Conservation (phyloP, 2,888 invertebrate genomes). For the Lithosia quadra region DNA sequence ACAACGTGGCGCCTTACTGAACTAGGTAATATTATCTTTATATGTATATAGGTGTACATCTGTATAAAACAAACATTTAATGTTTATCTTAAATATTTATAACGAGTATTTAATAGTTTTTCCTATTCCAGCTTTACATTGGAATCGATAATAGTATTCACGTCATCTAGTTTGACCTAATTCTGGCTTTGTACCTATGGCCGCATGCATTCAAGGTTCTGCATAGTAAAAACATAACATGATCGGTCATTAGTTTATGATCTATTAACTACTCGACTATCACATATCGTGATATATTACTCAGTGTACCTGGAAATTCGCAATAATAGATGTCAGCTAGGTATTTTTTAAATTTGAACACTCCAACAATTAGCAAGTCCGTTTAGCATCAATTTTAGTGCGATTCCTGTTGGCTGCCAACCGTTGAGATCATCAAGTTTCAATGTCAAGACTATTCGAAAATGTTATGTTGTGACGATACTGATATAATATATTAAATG, state of each 20-base stretch:
- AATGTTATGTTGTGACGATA: constrained; percentile 42
- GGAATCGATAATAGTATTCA: constrained; percentile 28
- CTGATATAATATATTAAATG: constrained; percentile 10
- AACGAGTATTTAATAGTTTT: constrained; percentile 3
- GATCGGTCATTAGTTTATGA: constrained; percentile 4
- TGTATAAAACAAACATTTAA: background rate
- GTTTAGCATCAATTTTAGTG: constrained; percentile 66
- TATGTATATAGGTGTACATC: background rate
- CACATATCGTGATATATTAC: constrained; percentile 18
- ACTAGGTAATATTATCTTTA: constrained; percentile 37
- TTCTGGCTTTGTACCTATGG: constrained; percentile 32
- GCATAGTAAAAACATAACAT: constrained; percentile 31
- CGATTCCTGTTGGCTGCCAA: constrained; percentile 55
- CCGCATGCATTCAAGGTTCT: constrained; percentile 43
- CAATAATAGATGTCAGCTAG: constrained; percentile 26
- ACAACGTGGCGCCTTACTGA: constrained; percentile 67
- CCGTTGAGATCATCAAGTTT: constrained; percentile 60
- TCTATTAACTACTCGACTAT: background rate
- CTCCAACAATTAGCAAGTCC: constrained; percentile 55
- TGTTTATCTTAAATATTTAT: background rate
- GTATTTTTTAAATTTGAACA: constrained; percentile 42
- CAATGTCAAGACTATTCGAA: constrained; percentile 60
- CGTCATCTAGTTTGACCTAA: constrained; percentile 39
- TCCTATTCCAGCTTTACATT: constrained; percentile 15
- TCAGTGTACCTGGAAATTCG: constrained; percentile 15